These are phyloP conservation scores for Neoarius graeffei DNA, from an alignment of 2,113 vertebrate species.

Conservation along the genomic window DNA sequence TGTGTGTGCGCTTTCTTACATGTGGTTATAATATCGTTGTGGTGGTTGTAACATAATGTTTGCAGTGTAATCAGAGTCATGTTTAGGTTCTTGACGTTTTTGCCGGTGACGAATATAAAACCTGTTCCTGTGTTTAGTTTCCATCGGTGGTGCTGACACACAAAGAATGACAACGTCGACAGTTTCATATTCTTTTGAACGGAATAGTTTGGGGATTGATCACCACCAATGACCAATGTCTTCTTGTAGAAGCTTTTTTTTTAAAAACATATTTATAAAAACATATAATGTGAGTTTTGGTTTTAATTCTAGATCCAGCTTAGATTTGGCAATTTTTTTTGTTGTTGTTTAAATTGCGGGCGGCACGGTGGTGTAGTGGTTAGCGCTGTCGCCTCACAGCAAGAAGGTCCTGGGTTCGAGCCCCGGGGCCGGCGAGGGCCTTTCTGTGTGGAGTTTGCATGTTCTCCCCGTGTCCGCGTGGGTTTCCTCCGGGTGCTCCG, in stretches of 20 bases:
- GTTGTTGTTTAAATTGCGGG: not conserved
- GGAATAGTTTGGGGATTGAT: not conserved
- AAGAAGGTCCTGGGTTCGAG: too few species aligned
- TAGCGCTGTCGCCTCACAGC: too few species aligned
- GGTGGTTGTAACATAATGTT: not conserved
- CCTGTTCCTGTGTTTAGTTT: not conserved
- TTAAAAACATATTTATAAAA: not conserved
- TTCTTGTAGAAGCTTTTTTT: too few species aligned
- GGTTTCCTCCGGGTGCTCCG: too few species aligned
- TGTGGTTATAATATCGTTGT: conserved; percentile 12
- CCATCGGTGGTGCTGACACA: not conserved
- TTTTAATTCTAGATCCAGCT: not conserved
- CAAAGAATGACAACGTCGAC: not conserved
- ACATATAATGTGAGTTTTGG: not conserved
- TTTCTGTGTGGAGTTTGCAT: too few species aligned
- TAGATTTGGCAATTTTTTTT: not conserved
- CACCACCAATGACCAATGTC: too few species aligned
- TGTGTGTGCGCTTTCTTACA: not conserved
- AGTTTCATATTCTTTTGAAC: not conserved
- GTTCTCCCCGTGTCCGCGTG: too few species aligned
- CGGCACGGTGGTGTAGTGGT: too few species aligned
- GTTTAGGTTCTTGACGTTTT: not conserved
- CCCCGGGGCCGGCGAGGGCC: too few species aligned
- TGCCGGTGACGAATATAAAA: not conserved
- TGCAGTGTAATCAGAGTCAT: conserved; percentile 10